A percentile compares a stretch with the other conserved stretches of the same genome.
These are phyloP conservation scores for Spondyliosoma cantharus DNA, from an alignment of 2,797 vertebrate genomes.

Conservation along the genomic window DNA sequence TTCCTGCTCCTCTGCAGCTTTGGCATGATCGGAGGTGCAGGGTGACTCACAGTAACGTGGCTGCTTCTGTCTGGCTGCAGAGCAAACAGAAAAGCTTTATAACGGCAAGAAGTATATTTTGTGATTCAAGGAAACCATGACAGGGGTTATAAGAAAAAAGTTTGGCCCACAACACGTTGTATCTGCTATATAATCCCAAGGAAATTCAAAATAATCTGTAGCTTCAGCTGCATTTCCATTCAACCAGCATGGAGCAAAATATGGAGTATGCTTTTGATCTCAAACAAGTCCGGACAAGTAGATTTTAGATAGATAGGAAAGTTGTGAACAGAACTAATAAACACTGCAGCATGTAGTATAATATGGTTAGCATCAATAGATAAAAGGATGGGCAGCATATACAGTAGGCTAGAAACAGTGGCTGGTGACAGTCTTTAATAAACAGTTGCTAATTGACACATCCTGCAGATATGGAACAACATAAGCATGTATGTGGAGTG, in stretches of 20 bases:
- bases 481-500: background rate
- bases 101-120: background rate
- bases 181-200: background rate
- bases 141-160: background rate
- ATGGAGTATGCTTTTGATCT: background rate
- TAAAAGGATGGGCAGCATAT: background rate
- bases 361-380: background rate
- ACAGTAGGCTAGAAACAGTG: background rate
- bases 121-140: background rate
- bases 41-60: constrained; percentile 55
- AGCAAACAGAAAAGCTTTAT: constrained; percentile 38
- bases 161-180: background rate
- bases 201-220: background rate
- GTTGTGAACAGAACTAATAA: background rate
- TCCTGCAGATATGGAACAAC: background rate
- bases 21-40: constrained; percentile 77
- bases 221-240: background rate
- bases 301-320: constrained; percentile 1
- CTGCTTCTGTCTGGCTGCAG: constrained; percentile 78
- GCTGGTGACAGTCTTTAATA: background rate
- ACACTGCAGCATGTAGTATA: background rate
- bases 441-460: background rate
- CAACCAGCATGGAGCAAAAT: background rate
- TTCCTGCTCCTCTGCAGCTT: constrained; percentile 80
- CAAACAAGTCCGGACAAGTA: constrained; percentile 29